Base-by-base conservation (phyloP, 2,888 invertebrate species). In the Ennomos quercinarius region DNA sequence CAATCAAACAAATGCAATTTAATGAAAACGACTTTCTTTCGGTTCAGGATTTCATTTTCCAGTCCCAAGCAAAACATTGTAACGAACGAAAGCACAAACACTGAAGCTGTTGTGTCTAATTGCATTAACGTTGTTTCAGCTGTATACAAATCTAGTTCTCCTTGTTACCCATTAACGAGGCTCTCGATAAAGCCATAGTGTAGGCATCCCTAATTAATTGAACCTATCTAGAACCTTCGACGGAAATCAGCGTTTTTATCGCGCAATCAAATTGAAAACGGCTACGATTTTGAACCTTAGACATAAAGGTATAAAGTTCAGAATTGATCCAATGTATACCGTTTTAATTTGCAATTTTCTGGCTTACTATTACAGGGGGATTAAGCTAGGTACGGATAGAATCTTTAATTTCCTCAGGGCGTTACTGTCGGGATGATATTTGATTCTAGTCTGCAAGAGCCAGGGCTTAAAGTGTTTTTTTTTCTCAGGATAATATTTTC, bases 391-490 rank as follows among this genome's bases (percentile, higher is more conserved):
- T 69, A 72, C 80, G 87, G 87, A 88, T 86, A 89, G 89, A 91
- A 91, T 91, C 89, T 91, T 89, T 90, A 90, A 91, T 91, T 91
- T 91, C 90, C 90, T 89, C 74, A 71, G 87, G 84, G 86, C 83
- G 83, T 82, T 80, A 75, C 84, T 72, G 79, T 74, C 78, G 76
- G 72, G 78, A 78, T 79, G 82, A 81, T 86, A 83, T 84, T 84
- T 74, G 78, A 77, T 78, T 80, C 76, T 70, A 73, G 76, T 75
- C 76, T 74, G 74, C 63, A 57, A 67, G 70, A 74, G 70, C 65
- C 12, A 68, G 59, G 38, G 27, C 34, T 40, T 37, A 34, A 47
- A 48, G 13, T 43, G 10, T 46, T 57, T 39, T 48, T 48, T 27
- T 6, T 27, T 27, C n/a, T 17, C 17, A 43, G 44, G 47, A 46